A percentile compares a stretch with the other conserved stretches of the same genome.
Conservation (phyloP, 2,797 vertebrate species). For the Eidolon dupreanum region DNA sequence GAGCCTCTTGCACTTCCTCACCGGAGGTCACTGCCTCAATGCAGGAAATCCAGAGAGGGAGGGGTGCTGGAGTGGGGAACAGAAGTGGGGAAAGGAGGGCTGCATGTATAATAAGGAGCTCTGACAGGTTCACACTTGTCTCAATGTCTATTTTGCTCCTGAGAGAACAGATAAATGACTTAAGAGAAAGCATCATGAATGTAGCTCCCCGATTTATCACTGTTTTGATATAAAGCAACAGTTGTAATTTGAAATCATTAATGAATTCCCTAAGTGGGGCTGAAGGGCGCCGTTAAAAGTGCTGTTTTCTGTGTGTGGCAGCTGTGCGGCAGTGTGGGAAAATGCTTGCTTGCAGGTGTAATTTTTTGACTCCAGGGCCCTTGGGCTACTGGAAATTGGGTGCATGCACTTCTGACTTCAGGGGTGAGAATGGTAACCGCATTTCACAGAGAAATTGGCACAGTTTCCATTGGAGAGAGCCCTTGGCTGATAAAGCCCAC, state of each 20-base stretch:
- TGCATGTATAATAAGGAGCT: conserved; percentile 28
- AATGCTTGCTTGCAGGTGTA: conserved; percentile 64
- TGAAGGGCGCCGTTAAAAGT: conserved; percentile 51
- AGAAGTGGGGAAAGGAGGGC: background rate
- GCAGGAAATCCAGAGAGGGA: conserved; percentile 52
- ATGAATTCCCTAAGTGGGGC: conserved; percentile 42
- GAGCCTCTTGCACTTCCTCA: conserved; percentile 57
- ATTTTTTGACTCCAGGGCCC: conserved; percentile 52
- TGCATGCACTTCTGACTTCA: conserved; percentile 72
- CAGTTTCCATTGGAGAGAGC: conserved; percentile 26
- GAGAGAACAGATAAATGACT: conserved; percentile 57
- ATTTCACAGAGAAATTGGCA: conserved; percentile 59
- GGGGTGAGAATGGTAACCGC: conserved; percentile 58
- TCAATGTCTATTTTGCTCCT: conserved; percentile 46
- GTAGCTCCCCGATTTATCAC: conserved; percentile 19
- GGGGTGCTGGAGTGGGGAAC: background rate
- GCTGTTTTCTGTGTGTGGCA: conserved; percentile 31
- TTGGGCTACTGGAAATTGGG: conserved; percentile 75
- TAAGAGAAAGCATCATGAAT: conserved; percentile 17
- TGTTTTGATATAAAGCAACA: conserved; percentile 61
- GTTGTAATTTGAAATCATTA: conserved; percentile 65
- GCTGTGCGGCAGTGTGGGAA: conserved; percentile 12
- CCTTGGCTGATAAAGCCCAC: background rate
- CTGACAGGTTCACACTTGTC: conserved; percentile 58
- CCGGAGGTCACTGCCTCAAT: conserved; percentile 43